Evolutionary conservation across 2,888 invertebrate genomes (phyloP).

Genomic region (Scaptomyza cyrtandrae): DNA sequence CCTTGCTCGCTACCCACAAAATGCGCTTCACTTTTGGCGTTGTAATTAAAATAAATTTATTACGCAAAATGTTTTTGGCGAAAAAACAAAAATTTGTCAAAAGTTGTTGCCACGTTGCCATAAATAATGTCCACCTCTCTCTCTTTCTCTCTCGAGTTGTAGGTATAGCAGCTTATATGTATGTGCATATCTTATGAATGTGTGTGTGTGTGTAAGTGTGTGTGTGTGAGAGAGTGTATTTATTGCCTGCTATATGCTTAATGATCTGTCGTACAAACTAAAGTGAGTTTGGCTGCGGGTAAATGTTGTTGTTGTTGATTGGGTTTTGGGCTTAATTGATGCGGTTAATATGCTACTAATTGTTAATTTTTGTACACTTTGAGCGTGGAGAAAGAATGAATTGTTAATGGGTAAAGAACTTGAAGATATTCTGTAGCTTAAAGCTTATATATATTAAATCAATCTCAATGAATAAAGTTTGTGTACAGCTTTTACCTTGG

Average conservation of each 20-base stretch:
- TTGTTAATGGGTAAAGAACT: not conserved
- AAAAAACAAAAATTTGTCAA: constrained; percentile 77
- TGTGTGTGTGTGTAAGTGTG: constrained; percentile 22
- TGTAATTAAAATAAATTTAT: constrained; percentile 79
- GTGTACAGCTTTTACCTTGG: no score
- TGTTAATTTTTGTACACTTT: constrained; percentile 31
- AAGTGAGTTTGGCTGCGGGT: constrained; percentile 15
- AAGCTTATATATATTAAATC: not conserved
- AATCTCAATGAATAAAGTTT: no score
- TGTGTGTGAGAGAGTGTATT: constrained; percentile 19
- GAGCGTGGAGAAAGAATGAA: not conserved
- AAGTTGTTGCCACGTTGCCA: constrained; percentile 64
- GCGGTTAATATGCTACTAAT: constrained; percentile 61
- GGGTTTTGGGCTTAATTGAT: constrained; percentile 36
- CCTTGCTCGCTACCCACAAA: not conserved
- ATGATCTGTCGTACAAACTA: constrained; percentile 55
- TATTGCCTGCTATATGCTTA: constrained; percentile 59
- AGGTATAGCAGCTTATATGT: not conserved
- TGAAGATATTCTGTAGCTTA: constrained; percentile 7
- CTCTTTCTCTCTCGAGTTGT: constrained; percentile 1
- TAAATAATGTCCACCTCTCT: constrained; percentile 61
- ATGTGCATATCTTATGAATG: constrained; percentile 3
- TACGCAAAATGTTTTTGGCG: constrained; percentile 77
- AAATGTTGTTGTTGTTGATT: constrained; percentile 14
- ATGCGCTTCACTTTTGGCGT: constrained; percentile 60